Evolutionary conservation across 2,113 vertebrate genomes (phyloP), one percentile per base, ranked within the genome.

Genomic region (Percopsis transmontana): DNA sequence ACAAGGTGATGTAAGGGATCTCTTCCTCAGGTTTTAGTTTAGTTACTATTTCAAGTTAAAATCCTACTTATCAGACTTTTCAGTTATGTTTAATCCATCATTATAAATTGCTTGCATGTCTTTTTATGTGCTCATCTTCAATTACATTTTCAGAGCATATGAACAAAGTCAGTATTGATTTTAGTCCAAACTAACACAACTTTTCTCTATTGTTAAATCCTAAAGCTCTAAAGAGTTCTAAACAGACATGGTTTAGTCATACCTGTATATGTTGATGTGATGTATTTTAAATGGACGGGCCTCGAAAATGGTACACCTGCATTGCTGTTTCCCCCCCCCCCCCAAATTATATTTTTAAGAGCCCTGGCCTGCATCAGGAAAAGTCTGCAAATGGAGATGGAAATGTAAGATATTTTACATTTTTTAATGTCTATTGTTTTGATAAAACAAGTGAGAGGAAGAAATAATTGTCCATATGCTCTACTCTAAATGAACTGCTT

Each of bases 261-360:
- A n/a, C n/a, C n/a, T n/a, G n/a, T n/a, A 70, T 67, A 38, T 79
- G n/a, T 58, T 45, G 5, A 33, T 64, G 1, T 42, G 57, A 21
- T 53, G 3, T 44, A 23, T 38, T 58, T 81, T 13, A 52, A 38
- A 83, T 0, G 73, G 54, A 61, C 81, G 63, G 72, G 81, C 80
- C n/a, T 88, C 69, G 27, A 16, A 72, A 52, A 67, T 79, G 73
- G 60, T 71, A 74, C 74, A 70, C 66, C 53, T 84, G 76, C 77
- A 82, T 42, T 78, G 76, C 78, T 87, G 24, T 84, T 84, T n/a
- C n/a, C n/a, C n/a, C n/a, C 60, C 85, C 68, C 74, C 90, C 62
- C 89, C 77, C 69, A 77, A 81, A 89, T 89, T 77, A 85, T 91
- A 83, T 92, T 58, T 88, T 91, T 52, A 91, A 93, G 91, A 91